Conservation (phyloP, 2,888 invertebrate genomes). For the Apamea sordens region DNA sequence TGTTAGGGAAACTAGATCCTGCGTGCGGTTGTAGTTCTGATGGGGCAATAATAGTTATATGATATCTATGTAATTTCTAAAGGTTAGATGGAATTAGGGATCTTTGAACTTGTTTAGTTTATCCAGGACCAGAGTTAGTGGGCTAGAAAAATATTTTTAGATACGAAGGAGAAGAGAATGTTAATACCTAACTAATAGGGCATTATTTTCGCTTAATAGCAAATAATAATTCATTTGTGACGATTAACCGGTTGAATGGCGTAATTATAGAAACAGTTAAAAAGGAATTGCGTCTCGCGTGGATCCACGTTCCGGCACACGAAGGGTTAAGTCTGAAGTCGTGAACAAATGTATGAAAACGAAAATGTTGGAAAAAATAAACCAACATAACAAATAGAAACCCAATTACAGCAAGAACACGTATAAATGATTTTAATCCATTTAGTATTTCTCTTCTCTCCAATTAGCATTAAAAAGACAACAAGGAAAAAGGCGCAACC, state of each 20-base stretch:
- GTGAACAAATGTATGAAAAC: too few species aligned
- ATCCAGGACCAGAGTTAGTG: too few species aligned
- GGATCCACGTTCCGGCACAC: too few species aligned
- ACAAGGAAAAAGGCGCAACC: neutral
- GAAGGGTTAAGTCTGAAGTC: too few species aligned
- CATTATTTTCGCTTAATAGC: neutral
- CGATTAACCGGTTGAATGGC: too few species aligned
- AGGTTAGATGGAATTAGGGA: neutral
- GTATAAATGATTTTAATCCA: neutral
- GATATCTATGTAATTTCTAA: neutral
- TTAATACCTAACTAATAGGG: neutral
- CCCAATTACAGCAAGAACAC: neutral
- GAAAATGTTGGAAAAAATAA: too few species aligned
- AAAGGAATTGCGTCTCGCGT: too few species aligned
- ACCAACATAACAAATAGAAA: too few species aligned
- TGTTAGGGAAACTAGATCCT: conserved; percentile 37
- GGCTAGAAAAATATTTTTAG: neutral
- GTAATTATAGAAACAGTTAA: too few species aligned
- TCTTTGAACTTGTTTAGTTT: neutral
- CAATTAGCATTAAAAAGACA: conserved; percentile 16
- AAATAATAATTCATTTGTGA: neutral
- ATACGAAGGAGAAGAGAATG: neutral
- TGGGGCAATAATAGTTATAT: neutral
- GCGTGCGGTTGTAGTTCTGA: conserved; percentile 25
- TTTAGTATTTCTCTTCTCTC: neutral